A percentile compares a stretch with the other conserved stretches of the same genome.
Evolutionary conservation across 2,888 invertebrate species (phyloP).

Genomic region (Heterodera filipjevi): DNA sequence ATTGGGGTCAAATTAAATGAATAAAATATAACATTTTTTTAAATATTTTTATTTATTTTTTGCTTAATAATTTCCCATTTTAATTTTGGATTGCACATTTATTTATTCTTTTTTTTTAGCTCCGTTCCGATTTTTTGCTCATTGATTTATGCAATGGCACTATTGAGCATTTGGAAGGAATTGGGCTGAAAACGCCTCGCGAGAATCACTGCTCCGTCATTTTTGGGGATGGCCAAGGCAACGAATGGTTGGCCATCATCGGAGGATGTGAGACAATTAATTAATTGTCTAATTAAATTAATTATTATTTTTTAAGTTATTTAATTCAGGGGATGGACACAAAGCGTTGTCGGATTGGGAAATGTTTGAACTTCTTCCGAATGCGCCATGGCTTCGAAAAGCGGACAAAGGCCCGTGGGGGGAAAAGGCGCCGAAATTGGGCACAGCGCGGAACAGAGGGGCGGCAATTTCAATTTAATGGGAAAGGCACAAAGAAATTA

Average conservation of each 20-base stretch:
- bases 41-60: too few species aligned
- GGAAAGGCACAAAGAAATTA: too few species aligned
- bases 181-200: slow-evolving; percentile 4
- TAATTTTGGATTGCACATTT: not conserved
- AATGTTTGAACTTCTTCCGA: slow-evolving; percentile 14
- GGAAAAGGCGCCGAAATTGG: slow-evolving; percentile 2
- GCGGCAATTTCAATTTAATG: slow-evolving; percentile 10
- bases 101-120: not conserved
- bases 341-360: slow-evolving; percentile 19
- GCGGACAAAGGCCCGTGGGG: not conserved
- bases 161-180: not conserved
- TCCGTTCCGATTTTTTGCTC: slow-evolving; percentile 14
- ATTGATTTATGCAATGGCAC: slow-evolving; percentile 15
- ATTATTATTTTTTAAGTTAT: too few species aligned
- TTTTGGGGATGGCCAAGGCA: slow-evolving; percentile 10
- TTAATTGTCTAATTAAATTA: too few species aligned
- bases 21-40: not conserved
- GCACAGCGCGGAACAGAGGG: slow-evolving; percentile 16
- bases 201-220: slow-evolving; percentile 13
- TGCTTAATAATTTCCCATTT: too few species aligned
- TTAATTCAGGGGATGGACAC: slow-evolving; percentile 21
- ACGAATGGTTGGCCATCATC: slow-evolving; percentile 24
- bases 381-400: slow-evolving; percentile 13
- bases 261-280: slow-evolving; percentile 18
- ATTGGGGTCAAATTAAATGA: not conserved